Base-by-base conservation (phyloP, 1,140 invertebrate species). In the Scaptomyza graminum region DNA sequence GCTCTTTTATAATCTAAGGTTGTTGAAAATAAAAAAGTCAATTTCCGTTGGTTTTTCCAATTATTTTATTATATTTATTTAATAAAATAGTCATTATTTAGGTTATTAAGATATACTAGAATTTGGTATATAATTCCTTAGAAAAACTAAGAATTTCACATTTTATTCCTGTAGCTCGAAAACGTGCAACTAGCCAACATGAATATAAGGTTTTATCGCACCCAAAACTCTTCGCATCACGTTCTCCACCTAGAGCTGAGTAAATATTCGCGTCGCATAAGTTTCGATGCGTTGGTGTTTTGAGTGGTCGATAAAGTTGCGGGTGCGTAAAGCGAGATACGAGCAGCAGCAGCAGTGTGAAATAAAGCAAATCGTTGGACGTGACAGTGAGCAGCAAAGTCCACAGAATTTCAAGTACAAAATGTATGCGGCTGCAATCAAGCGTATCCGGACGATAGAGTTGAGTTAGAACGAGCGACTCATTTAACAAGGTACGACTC, bases 281-380 rank as follows among this genome's bases (percentile, higher is more conserved):
- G 12, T n/a, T 41, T 3, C 37, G 11, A 12, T n/a, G 34, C 4
- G 37, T n/a, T 39, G 12, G 37, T 41, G 37, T 0, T 9, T 41
- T 5, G 37, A 52, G 12, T 41, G 37, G 55, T 62, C 57, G 64
- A 73, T 61, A 73, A 61, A 65, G 39, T 47, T 61, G 25, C 39
- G 34, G 7, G 43, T 67, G 57, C 49, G 44, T 43, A 69, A 39
- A 69, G 46, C 11, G 7, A 44, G 65, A 69, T 44, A 39, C 11
- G 31, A 63, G 18, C 37, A 28, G 34, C 12, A 28, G 34, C 12
- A 31, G 12, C 18, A 31, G 31, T n/a, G 34, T 13, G 47, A 59
- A 49, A 66, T 39, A 72, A 67, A 72, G 49, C 49, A 51, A 43
- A 72, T 60, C 69, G 59, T 31, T 66, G 62, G 39, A 28, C 25